Evolutionary conservation across 2,888 invertebrate species (phyloP).

Genomic region (Carabus problematicus): DNA sequence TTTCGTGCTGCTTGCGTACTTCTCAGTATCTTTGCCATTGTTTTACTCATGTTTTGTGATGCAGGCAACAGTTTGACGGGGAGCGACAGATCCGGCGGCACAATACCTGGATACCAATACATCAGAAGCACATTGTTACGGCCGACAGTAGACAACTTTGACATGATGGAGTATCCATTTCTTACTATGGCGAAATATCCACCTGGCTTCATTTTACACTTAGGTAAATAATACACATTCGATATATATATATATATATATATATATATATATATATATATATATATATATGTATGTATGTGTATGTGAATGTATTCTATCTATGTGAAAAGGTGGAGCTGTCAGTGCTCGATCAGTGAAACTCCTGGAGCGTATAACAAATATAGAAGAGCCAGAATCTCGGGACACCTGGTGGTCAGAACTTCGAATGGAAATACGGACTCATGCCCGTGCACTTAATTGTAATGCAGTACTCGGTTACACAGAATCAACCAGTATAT

Average conservation of each 20-base stretch:
- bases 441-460: slow-evolving; percentile 89
- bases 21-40: neutral
- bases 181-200: slow-evolving; percentile 92
- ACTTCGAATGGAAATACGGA: slow-evolving; percentile 91
- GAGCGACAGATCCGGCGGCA: slow-evolving; percentile 68
- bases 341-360: slow-evolving; percentile 87
- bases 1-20: slow-evolving; percentile 16
- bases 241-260: too few relatives aligned
- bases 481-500: slow-evolving; percentile 89
- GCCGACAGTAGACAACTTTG: slow-evolving; percentile 77
- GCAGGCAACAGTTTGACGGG: slow-evolving; percentile 79
- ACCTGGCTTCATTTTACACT: slow-evolving; percentile 83
- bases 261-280: too few relatives aligned
- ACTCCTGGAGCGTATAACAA: slow-evolving; percentile 79
- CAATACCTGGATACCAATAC: slow-evolving; percentile 65
- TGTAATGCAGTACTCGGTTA: slow-evolving; percentile 96
- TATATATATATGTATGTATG: too few relatives aligned
- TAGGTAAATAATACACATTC: slow-evolving; percentile 66
- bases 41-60: slow-evolving; percentile 46
- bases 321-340: slow-evolving; percentile 68
- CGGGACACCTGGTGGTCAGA: slow-evolving; percentile 98
- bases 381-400: slow-evolving; percentile 88
- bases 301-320: too few relatives aligned
- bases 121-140: slow-evolving; percentile 64
- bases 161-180: slow-evolving; percentile 95